Percentiles rank a stretch among this genome's conserved stretches.
Conservation (phyloP, 2,888 invertebrate genomes). For the Ophioninae sp. region DNA sequence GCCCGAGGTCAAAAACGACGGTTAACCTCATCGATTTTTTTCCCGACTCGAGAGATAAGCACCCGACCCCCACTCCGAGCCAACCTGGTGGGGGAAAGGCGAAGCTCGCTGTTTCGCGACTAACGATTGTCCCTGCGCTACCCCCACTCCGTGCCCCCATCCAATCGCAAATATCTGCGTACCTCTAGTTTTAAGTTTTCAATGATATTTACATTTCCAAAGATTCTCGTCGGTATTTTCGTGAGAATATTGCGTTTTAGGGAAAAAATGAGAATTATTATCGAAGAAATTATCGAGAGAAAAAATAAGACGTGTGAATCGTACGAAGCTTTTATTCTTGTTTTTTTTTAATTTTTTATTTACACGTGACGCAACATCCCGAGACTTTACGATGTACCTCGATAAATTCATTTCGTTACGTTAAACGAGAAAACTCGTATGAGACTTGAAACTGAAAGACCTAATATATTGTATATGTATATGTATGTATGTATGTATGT, state of each 20-base stretch:
- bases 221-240: neutral
- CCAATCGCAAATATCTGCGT: neutral
- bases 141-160: too few species aligned
- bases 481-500: neutral
- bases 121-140: too few species aligned
- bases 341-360: neutral
- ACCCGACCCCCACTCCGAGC: too few species aligned
- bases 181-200: neutral
- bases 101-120: too few species aligned
- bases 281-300: neutral
- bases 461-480: conserved; percentile 11
- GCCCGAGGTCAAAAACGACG: too few species aligned
- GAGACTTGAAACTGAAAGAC: conserved; percentile 49
- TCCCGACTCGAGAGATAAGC: too few species aligned
- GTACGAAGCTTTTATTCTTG: neutral
- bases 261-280: neutral
- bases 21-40: too few species aligned
- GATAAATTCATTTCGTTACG: neutral
- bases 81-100: too few species aligned
- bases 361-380: neutral
- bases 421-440: conserved; percentile 39
- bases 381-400: conserved; percentile 11
- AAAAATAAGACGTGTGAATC: neutral
- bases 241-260: conserved; percentile 2
- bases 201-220: conserved; percentile 11